Percentiles rank a stretch among this genome's conserved stretches.
phyloP scores from a whole-genome alignment of 2,888 invertebrate genomes.

The Dinocampus coccinellae region DNA sequence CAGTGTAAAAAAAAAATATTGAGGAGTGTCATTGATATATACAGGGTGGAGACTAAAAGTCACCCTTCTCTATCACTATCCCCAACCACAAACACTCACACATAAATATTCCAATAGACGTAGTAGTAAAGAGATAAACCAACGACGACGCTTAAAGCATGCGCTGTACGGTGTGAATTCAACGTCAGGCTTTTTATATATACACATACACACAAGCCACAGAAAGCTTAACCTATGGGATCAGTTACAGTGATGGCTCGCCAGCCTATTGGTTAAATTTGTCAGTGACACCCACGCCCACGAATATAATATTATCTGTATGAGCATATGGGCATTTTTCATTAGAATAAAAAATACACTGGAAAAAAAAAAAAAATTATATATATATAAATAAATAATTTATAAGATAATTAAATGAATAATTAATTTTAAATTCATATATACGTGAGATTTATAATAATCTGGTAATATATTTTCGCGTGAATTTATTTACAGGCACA shows the following conservation, averaged over 20 bases:
- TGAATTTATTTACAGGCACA: slow-evolving; percentile 68
- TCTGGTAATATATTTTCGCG: slow-evolving; percentile 69
- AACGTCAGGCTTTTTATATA: slow-evolving; percentile 18
- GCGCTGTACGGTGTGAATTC: slow-evolving; percentile 39
- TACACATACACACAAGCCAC: slow-evolving; percentile 11
- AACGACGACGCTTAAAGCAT: slow-evolving; percentile 48
- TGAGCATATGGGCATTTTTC: slow-evolving; percentile 30
- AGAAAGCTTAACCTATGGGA: slow-evolving; percentile 66
- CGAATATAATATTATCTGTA: slow-evolving; percentile 58
- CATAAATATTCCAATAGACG: background rate
- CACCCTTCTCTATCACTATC: background rate
- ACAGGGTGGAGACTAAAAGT: slow-evolving; percentile 1
- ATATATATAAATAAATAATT: background rate
- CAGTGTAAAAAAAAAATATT: too few species aligned
- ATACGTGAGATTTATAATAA: slow-evolving; percentile 62
- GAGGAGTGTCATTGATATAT: background rate
- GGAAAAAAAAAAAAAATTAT: background rate
- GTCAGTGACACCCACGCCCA: slow-evolving; percentile 68
- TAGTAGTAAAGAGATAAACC: background rate
- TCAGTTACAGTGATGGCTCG: slow-evolving; percentile 63
- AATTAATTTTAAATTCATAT: background rate
- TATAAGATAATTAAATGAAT: background rate
- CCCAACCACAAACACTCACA: background rate
- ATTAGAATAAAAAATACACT: background rate
- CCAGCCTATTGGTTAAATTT: slow-evolving; percentile 66